Conservation (phyloP, 2,113 vertebrate species). For the Gadus macrocephalus region DNA sequence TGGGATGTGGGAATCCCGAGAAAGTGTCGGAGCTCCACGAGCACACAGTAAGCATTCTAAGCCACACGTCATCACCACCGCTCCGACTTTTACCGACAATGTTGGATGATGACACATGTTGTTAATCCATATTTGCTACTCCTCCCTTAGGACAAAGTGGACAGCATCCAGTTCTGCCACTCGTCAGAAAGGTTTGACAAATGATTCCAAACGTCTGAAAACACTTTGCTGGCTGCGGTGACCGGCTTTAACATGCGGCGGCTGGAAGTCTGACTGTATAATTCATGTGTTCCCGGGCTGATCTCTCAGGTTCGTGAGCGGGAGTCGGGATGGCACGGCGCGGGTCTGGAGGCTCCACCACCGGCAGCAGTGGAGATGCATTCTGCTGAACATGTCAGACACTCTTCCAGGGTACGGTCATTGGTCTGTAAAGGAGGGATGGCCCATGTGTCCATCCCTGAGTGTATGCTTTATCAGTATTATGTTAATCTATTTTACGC, state of each 20-base stretch:
- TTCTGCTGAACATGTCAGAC: slow-evolving; percentile 88
- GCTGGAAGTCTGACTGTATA: no score
- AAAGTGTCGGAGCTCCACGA: slow-evolving; percentile 91
- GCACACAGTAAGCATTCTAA: slow-evolving; percentile 79
- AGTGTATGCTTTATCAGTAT: not conserved
- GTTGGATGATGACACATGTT: not conserved
- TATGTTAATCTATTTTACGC: no score
- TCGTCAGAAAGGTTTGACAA: slow-evolving; percentile 80
- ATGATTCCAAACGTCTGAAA: no score
- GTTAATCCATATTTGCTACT: not conserved
- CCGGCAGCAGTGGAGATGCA: slow-evolving; percentile 85
- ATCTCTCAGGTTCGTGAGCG: slow-evolving; percentile 86
- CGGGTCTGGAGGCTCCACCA: slow-evolving; percentile 90
- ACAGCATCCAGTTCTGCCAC: slow-evolving; percentile 96
- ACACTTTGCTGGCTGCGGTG: no score
- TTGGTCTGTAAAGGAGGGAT: not conserved
- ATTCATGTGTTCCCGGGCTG: not conserved
- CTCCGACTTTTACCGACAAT: not conserved
- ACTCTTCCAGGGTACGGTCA: slow-evolving; percentile 80
- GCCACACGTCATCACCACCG: not conserved
- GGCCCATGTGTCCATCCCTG: not conserved
- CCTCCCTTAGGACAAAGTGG: slow-evolving; percentile 88
- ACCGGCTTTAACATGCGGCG: no score
- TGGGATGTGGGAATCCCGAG: slow-evolving; percentile 89
- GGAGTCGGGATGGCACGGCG: slow-evolving; percentile 93